phyloP scores from a whole-genome alignment of 2,888 invertebrate genomes.

The Lasius fuliginosus region DNA sequence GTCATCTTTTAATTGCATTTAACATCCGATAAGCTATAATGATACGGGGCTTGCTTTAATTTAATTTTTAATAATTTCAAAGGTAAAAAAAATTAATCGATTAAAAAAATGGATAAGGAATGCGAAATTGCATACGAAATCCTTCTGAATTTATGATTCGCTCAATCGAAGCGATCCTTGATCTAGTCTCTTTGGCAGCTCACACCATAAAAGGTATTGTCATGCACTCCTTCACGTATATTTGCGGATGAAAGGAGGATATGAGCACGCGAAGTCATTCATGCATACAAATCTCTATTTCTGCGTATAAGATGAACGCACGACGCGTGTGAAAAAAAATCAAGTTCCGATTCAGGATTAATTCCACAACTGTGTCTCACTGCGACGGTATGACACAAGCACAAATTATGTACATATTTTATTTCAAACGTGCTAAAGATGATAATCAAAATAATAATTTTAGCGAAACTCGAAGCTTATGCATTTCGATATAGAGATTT shows the following conservation, averaged over 20 bases:
- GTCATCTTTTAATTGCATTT: not conserved
- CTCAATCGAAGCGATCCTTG: constrained; percentile 26
- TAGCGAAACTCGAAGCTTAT: not conserved
- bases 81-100: not conserved
- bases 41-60: not conserved
- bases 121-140: not conserved
- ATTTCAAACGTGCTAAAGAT: not conserved
- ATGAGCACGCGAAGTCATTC: constrained; percentile 26
- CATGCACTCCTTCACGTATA: constrained; percentile 35
- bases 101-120: not conserved
- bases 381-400: not conserved
- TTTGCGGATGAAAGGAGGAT: constrained; percentile 28
- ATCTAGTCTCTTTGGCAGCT: constrained; percentile 21
- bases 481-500: not conserved
- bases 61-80: not conserved
- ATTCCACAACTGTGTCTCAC: not conserved
- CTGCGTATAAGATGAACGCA: constrained; percentile 1
- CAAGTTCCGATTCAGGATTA: not conserved
- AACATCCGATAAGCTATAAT: not conserved
- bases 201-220: constrained; percentile 10
- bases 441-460: not conserved
- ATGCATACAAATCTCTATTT: constrained; percentile 33
- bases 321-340: not conserved
- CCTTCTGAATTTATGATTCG: constrained; percentile 1
- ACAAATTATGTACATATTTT: not conserved